A percentile compares a stretch with the other conserved stretches of the same genome.
These are phyloP conservation scores for Cantharis rustica DNA, from an alignment of 2,888 invertebrate species.

Conservation along the genomic window DNA sequence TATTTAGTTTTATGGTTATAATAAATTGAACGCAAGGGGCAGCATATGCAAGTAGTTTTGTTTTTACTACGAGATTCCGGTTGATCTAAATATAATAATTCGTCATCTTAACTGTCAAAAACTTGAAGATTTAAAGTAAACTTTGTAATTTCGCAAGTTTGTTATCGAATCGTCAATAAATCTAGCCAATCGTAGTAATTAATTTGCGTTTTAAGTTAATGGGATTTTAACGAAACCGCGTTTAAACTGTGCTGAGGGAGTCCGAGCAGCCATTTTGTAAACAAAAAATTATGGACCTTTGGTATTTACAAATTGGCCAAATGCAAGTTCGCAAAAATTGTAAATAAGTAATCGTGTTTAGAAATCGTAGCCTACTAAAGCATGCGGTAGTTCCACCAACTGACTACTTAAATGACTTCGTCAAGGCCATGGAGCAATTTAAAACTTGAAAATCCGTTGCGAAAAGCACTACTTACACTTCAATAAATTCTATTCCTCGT, in stretches of 20 bases:
- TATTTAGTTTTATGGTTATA: not conserved
- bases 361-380: not conserved
- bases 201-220: not conserved
- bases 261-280: constrained; percentile 24
- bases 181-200: not conserved
- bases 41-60: not conserved
- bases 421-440: constrained; percentile 1
- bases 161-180: not conserved
- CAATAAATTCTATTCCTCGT: constrained; percentile 35
- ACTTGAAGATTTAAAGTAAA: not conserved
- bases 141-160: not conserved
- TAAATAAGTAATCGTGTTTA: not conserved
- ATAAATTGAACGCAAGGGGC: not conserved
- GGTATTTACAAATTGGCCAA: not conserved
- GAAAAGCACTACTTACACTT: constrained; percentile 42
- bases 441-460: not conserved
- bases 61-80: not conserved
- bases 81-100: not conserved
- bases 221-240: not conserved
- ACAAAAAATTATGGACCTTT: constrained; percentile 13
- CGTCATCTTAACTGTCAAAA: not conserved
- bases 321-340: not conserved
- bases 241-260: not conserved
- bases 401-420: not conserved
- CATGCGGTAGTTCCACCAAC: not conserved